Evolutionary conservation across 1,140 invertebrate species (phyloP), one percentile per base, ranked within the genome.

Genomic region (Euura saliciscinereae): DNA sequence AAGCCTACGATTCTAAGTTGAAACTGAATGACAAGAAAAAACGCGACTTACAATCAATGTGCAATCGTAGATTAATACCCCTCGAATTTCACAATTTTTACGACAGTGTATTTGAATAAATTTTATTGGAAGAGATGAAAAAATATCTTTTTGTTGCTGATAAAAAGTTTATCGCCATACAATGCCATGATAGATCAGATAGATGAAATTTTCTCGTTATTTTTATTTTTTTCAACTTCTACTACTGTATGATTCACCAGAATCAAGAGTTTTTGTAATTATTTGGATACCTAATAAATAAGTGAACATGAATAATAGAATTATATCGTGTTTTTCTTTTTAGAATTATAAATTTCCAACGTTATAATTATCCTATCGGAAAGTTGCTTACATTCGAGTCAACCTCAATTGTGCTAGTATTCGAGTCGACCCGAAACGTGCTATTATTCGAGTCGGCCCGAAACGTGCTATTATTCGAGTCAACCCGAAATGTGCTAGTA

Each of bases 1-100:
- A 51, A 51, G 46, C 46, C 46, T 51, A 51, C 46, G 46, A 51
- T 51, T 51, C 46, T 11, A 51, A 51, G 46, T 51, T 51, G 46
- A 51, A 51, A n/a, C n/a, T n/a, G n/a, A n/a, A n/a, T n/a, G n/a
- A n/a, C n/a, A n/a, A n/a, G n/a, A n/a, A n/a, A n/a, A 51, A 51
- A 51, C 6, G 11, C 11, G 6, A 51, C 46, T 51, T 51, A 11
- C 11, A 51, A 51, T 51, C 46, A 51, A 51, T 51, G 46, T 51
- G 46, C 46, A 51, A 51, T 51, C 46, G 46, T 51, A 51, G 6
- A 51, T 51, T 51, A 11, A 51, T 51, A 51, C 46, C 11, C 6
- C 11, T 51, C 46, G 46, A 51, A 51, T 51, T 51, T 51, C 1
- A 51, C 11, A 11, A 51, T 51, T 51, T 51, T 51, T 11, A 51